phyloP scores from a whole-genome alignment of 2,888 invertebrate species.

The Agrochola macilenta region DNA sequence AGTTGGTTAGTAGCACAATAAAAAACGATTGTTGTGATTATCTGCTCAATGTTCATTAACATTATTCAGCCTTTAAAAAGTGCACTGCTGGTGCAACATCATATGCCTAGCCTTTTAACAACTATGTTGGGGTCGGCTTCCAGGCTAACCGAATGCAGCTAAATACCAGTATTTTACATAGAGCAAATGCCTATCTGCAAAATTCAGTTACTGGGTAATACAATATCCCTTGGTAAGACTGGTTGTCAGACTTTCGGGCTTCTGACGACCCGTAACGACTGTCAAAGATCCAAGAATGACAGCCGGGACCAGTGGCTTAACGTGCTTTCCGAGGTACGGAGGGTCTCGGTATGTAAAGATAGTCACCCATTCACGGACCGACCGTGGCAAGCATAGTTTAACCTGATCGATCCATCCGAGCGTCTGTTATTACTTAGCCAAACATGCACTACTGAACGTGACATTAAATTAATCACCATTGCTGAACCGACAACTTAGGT shows the following conservation, averaged over 20 bases:
- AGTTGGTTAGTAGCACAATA: constrained; percentile 23
- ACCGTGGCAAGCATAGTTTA: background rate
- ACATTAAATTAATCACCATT: background rate
- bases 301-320: too few relatives aligned
- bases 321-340: background rate
- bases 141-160: background rate
- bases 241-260: background rate
- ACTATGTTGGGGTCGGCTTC: background rate
- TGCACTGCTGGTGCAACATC: too few relatives aligned
- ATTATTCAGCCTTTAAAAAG: background rate
- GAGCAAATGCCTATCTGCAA: background rate
- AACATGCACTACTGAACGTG: background rate
- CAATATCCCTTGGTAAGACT: background rate
- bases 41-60: background rate
- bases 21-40: constrained; percentile 13
- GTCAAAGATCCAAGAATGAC: too few relatives aligned
- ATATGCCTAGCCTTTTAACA: background rate
- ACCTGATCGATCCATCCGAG: background rate
- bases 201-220: too few relatives aligned
- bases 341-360: background rate
- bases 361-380: background rate
- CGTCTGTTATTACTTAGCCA: background rate
- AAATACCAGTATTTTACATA: background rate
- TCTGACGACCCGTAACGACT: background rate
- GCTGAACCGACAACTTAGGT: background rate